These are phyloP conservation scores for Xerus inauris DNA, from an alignment of 2,113 vertebrate species.

Conservation along the genomic window DNA sequence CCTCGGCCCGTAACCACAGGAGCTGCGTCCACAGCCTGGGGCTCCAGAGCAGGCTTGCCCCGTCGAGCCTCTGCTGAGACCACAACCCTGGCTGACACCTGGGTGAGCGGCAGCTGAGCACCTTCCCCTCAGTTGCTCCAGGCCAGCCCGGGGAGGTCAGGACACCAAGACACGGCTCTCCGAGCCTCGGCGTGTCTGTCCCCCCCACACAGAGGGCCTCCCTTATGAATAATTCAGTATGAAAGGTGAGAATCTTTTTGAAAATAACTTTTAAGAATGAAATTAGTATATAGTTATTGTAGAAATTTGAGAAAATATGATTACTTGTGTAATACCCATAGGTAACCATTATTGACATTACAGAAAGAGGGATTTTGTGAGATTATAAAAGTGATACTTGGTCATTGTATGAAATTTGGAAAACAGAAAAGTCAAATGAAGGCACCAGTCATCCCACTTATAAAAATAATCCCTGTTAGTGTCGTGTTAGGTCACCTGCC, in stretches of 20 bases:
- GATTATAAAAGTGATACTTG: neutral
- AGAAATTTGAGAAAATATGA: neutral
- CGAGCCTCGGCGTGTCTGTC: neutral
- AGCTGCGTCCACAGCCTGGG: neutral
- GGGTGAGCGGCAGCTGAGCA: too few relatives aligned
- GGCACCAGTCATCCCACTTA: neutral
- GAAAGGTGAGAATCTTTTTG: neutral
- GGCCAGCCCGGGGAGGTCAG: neutral
- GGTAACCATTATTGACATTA: neutral
- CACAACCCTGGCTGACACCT: neutral
- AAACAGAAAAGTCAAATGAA: neutral
- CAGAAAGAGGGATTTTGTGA: slow-evolving; percentile 5
- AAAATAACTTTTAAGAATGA: neutral
- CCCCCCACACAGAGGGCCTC: neutral
- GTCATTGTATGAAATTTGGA: neutral
- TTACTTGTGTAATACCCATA: neutral
- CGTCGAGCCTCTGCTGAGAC: too few relatives aligned
- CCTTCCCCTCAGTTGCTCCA: too few relatives aligned
- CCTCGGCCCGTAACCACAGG: neutral
- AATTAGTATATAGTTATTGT: neutral
- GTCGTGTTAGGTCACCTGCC: fast-evolving
- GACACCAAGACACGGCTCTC: neutral
- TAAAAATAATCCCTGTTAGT: neutral
- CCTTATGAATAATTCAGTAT: neutral
- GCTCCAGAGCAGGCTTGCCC: neutral